Evolutionary conservation across 2,797 vertebrate genomes (phyloP).

Genomic region (Miichthys miiuy): DNA sequence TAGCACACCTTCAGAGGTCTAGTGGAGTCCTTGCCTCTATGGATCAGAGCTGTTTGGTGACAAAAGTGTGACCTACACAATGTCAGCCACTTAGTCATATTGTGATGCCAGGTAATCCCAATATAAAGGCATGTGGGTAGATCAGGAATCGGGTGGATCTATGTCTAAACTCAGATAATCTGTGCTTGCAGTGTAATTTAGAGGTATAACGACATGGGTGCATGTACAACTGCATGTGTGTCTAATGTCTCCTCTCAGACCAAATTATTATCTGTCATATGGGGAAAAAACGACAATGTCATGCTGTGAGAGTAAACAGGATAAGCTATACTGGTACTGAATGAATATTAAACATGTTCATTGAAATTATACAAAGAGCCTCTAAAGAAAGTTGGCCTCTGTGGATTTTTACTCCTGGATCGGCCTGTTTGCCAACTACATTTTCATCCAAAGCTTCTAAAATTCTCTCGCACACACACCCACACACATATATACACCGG

Average conservation of each 20-base stretch:
- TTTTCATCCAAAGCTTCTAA: constrained; percentile 36
- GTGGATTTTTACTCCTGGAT: constrained; percentile 22
- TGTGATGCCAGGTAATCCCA: not conserved
- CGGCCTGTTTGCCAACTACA: not conserved
- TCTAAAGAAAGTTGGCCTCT: constrained; percentile 26
- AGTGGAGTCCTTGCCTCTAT: too few relatives aligned
- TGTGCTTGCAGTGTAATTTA: not conserved
- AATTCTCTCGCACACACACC: not conserved
- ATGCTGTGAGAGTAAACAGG: constrained; percentile 29
- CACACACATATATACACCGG: not conserved
- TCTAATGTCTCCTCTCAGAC: not conserved
- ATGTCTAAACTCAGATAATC: not conserved
- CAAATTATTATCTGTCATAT: not conserved
- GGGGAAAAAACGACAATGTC: not conserved
- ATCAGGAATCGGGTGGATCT: too few relatives aligned
- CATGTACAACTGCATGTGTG: not conserved
- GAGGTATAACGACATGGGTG: not conserved
- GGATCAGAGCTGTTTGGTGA: too few relatives aligned
- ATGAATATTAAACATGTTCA: constrained; percentile 52
- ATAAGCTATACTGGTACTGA: constrained; percentile 20
- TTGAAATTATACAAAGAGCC: constrained; percentile 42
- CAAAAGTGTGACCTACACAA: too few relatives aligned
- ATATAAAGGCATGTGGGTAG: not conserved
- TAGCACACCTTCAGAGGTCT: too few relatives aligned
- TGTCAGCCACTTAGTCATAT: too few relatives aligned